Conservation (phyloP, 2,113 vertebrate species). For the Dipodomys stephensi region DNA sequence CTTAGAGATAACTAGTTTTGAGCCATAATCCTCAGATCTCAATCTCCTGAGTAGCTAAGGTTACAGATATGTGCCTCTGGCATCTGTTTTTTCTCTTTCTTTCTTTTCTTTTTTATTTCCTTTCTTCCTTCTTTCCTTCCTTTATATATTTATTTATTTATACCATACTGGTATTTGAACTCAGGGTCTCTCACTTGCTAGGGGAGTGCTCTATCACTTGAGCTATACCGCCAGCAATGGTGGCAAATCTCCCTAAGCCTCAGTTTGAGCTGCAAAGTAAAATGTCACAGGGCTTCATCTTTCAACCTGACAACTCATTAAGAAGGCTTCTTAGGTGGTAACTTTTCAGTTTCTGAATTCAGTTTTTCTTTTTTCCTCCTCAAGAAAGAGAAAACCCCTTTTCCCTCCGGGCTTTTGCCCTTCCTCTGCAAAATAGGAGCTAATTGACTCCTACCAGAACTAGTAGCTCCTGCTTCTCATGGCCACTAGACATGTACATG, state of each 20-base stretch:
- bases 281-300: not conserved
- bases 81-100: too few species aligned
- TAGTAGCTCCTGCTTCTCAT: not conserved
- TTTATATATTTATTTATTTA: too few species aligned
- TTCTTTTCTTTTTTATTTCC: too few species aligned
- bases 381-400: not conserved
- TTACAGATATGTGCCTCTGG: not conserved
- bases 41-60: not conserved
- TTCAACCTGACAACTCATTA: not conserved
- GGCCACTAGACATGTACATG: slow-evolving; percentile 13
- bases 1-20: not conserved
- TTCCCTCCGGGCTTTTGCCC: not conserved
- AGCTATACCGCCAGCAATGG: too few species aligned
- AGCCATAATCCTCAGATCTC: too few species aligned
- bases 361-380: not conserved
- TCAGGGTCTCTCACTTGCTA: too few species aligned
- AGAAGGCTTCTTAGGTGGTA: not conserved
- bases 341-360: not conserved
- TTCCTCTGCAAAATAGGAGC: slow-evolving; percentile 4
- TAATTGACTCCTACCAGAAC: slow-evolving; percentile 50
- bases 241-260: not conserved
- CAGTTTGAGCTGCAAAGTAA: not conserved
- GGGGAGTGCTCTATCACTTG: too few species aligned
- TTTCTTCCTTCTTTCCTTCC: too few species aligned
- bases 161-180: too few species aligned